A percentile compares a stretch with the other conserved stretches of the same genome.
Evolutionary conservation across 2,797 vertebrate species (phyloP).

Genomic region (Microcaecilia unicolor): DNA sequence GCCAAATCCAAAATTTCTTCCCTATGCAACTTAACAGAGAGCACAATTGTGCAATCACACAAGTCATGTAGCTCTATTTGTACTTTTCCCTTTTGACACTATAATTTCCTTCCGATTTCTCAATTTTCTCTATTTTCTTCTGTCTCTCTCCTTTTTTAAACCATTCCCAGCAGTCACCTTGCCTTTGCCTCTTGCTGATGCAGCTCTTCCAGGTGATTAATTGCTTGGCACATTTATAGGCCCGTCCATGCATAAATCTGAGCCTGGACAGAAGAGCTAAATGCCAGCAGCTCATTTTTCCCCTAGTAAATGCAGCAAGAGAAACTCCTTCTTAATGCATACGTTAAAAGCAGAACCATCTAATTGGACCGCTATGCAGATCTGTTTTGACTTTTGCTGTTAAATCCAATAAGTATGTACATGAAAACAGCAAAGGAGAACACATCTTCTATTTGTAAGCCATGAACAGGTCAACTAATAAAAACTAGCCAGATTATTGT

Average conservation of each 20-base stretch:
- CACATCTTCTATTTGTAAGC: no score
- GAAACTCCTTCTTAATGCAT: no score
- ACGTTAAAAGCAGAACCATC: no score
- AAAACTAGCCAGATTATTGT: no score
- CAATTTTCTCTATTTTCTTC: neutral
- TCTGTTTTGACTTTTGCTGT: neutral
- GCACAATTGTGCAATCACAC: no score
- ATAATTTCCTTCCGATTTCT: constrained; percentile 10
- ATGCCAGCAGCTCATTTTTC: constrained; percentile 30
- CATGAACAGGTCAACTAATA: no score
- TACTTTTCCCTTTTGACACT: constrained; percentile 23
- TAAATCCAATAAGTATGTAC: no score
- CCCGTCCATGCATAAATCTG: constrained; percentile 50
- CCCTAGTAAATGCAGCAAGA: constrained; percentile 21
- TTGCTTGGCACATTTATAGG: constrained; percentile 45
- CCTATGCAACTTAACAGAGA: no score
- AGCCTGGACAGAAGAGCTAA: constrained; percentile 30
- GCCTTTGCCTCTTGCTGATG: constrained; percentile 45
- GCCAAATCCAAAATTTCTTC: no score
- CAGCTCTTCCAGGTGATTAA: constrained; percentile 53
- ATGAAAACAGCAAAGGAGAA: no score
- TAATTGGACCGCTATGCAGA: neutral
- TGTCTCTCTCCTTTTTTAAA: neutral
- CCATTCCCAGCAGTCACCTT: constrained; percentile 50
- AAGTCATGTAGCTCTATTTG: no score